Percentiles rank a stretch among this genome's conserved stretches.
Evolutionary conservation across 2,113 vertebrate species (phyloP).

Genomic region (Ictalurus punctatus): DNA sequence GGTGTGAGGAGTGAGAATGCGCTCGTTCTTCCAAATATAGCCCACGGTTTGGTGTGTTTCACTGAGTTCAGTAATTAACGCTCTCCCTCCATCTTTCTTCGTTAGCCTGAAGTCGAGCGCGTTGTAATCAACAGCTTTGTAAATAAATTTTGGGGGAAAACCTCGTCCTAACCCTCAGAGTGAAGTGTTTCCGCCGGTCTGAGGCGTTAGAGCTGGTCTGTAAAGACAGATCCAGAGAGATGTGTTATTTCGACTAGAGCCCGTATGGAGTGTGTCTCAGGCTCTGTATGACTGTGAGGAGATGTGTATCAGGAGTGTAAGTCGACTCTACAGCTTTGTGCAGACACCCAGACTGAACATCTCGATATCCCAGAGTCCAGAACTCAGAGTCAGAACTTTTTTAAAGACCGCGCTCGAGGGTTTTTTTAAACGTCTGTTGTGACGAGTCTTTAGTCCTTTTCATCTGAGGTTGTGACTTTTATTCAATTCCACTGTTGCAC

Average conservation of each 20-base stretch:
- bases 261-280: background rate
- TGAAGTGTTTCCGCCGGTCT: background rate
- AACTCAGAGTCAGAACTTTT: no score
- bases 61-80: conserved; percentile 5
- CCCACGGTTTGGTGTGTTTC: background rate
- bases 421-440: background rate
- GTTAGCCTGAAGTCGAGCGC: background rate
- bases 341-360: background rate
- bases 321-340: background rate
- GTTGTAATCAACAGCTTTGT: background rate
- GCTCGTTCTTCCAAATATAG: conserved; percentile 33
- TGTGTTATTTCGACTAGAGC: background rate
- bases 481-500: background rate
- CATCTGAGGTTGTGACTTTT: background rate
- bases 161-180: no score
- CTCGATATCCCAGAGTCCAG: background rate
- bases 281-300: background rate
- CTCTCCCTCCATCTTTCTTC: background rate
- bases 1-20: conserved; percentile 39
- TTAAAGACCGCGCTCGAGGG: no score
- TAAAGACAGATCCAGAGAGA: background rate
- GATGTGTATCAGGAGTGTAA: background rate
- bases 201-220: background rate
- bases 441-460: background rate
- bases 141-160: background rate